Evolutionary conservation across 2,113 vertebrate genomes (phyloP), one percentile per base, ranked within the genome.

Genomic region (Aptenodytes patagonicus): DNA sequence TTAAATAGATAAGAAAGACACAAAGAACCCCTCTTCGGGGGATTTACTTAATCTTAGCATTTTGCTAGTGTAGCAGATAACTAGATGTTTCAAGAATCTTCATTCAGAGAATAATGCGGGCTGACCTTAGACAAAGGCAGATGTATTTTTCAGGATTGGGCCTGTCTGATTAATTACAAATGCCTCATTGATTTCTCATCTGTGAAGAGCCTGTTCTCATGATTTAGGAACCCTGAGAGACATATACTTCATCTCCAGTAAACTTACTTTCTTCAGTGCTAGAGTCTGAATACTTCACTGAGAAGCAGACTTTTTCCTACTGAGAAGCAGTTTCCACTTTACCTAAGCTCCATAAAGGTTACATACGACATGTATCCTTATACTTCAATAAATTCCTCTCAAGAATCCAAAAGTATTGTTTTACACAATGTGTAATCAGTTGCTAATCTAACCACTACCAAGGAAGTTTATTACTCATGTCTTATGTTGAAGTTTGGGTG

Each of bases 81-180:
- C 44, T 77, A 57, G 64, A 58, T 83, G 19, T 17, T 51, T 83
- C 55, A 65, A 81, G 58, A 52, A 6, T 75, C 51, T 87, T 81
- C 29, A 65, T 86, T 95, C 28, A n/a, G 34, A 70, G 55, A 70
- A 22, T 66, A 7, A 21, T 73, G 52, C 58, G 25, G 17, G 32
- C 25, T 80, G 46, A 17, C 55, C n/a, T 78, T 84, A 60, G 80
- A 78, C 51, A 87, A 94, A 89, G 47, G 40, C 69, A 84, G 61
- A 68, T 2, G 1, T 82, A 8, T 84, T 76, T 76, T 85, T 89
- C 73, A 72, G 77, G 19, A n/a, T 38, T 90, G 26, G 13, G 32
- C 20, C 61, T 73, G 44, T 92, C 70, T 91, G 52, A 71, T 91
- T 89, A 82, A 87, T 95, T 91, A 69, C 40, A 85, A 91, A 82